phyloP scores from a whole-genome alignment of 2,888 invertebrate genomes.

The Diarsia brunnea region DNA sequence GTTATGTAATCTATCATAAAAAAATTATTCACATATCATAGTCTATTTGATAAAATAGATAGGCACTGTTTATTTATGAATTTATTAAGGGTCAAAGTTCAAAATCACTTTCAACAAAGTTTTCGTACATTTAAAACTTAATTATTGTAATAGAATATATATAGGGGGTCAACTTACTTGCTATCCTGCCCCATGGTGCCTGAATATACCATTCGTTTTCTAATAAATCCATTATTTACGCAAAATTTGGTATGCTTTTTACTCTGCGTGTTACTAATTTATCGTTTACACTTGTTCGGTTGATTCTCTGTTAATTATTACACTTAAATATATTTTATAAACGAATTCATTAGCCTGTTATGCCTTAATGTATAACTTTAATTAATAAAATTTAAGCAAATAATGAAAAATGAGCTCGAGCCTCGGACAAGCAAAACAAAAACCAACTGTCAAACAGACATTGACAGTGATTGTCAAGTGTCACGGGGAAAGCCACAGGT shows the following conservation, averaged over 20 bases:
- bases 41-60: slow-evolving; percentile 25
- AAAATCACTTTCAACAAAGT: not conserved
- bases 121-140: not conserved
- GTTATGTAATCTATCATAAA: not conserved
- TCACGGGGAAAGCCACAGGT: slow-evolving; percentile 11
- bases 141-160: slow-evolving; percentile 47
- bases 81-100: slow-evolving; percentile 52
- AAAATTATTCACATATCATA: slow-evolving; percentile 8
- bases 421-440: slow-evolving; percentile 17
- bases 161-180: slow-evolving; percentile 76
- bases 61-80: not conserved
- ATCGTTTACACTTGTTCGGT: not conserved
- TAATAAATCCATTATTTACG: slow-evolving; percentile 71
- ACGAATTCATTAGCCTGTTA: not conserved
- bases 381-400: slow-evolving; percentile 1
- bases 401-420: not conserved
- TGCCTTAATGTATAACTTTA: not conserved
- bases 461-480: not conserved
- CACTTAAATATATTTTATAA: not conserved
- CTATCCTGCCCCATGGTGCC: slow-evolving; percentile 86
- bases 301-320: not conserved
- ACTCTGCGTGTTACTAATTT: not conserved
- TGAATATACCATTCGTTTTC: slow-evolving; percentile 88
- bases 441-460: slow-evolving; percentile 24
- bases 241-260: not conserved